phyloP scores from a whole-genome alignment of 2,888 invertebrate genomes.

The Calliphora vomitoria region DNA sequence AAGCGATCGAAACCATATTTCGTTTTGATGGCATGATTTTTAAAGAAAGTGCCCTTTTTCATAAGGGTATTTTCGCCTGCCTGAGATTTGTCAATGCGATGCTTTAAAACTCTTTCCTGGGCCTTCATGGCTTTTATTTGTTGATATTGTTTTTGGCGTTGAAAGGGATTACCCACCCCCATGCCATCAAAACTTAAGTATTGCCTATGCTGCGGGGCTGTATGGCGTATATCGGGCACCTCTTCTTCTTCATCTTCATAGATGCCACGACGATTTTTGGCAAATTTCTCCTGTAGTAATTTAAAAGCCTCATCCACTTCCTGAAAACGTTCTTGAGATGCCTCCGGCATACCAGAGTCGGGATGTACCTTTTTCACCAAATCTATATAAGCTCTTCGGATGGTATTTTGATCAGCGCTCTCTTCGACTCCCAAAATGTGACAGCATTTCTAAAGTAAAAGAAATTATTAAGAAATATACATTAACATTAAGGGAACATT shows the following conservation, averaged over 20 bases:
- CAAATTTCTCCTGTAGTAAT: constrained; percentile 88
- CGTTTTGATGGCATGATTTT: constrained; percentile 90
- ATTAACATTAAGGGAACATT: too few relatives aligned
- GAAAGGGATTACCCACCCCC: constrained; percentile 91
- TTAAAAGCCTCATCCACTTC: constrained; percentile 91
- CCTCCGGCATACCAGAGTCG: constrained; percentile 90
- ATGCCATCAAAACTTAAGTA: constrained; percentile 92
- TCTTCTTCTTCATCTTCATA: constrained; percentile 85
- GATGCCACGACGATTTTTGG: constrained; percentile 86
- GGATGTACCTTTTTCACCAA: constrained; percentile 94
- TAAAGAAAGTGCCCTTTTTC: constrained; percentile 87
- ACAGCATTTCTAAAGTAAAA: constrained; percentile 87
- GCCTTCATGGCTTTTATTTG: constrained; percentile 89
- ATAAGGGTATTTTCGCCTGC: constrained; percentile 88
- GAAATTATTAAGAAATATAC: not conserved
- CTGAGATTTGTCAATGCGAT: constrained; percentile 87
- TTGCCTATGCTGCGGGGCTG: constrained; percentile 92
- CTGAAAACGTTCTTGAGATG: constrained; percentile 90
- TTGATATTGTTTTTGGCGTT: constrained; percentile 91
- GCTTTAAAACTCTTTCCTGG: constrained; percentile 87
- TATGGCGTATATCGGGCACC: constrained; percentile 91
- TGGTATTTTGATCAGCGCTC: constrained; percentile 89
- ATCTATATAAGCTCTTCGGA: constrained; percentile 89
- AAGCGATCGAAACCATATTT: constrained; percentile 93
- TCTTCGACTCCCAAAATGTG: constrained; percentile 88